Evolutionary conservation across 2,797 vertebrate species (phyloP), one percentile per base, ranked within the genome.

Genomic region (Gymnoscopelus braueri): DNA sequence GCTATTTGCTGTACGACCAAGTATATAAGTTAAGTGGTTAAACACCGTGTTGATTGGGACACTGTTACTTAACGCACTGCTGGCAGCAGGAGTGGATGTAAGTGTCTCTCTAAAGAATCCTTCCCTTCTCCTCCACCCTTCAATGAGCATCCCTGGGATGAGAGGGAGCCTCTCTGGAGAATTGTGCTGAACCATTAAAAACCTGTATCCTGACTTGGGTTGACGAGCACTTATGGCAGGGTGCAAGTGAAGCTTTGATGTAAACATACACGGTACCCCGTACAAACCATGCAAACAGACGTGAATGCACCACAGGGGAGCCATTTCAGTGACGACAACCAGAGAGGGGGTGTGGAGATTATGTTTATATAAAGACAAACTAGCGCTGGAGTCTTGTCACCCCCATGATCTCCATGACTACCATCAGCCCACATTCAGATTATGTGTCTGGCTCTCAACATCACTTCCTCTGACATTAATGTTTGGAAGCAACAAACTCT

Each of bases 151-250:
- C 51, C 19, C 19, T 19, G 19, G 19, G 19, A 19, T 19, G 19
- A 19, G 19, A 19, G 19, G 19, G 19, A 19, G 19, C 19, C 69
- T 53, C 58, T 65, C 69, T 58, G 61, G 62, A 77, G 78, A 61
- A 70, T 65, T 69, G 72, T 75, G 74, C 52, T 77, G 47, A 71
- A 74, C 70, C 71, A 71, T 79, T 73, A 77, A 79, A 79, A 72
- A 60, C 39, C 56, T 64, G 51, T 67, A 67, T 53, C 65, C 49
- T 57, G 54, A 63, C 26, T 8, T 65, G 77, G 77, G 75, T 81
- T 84, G 75, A 83, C 71, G 78, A 79, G 66, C 80, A 75, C 70
- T 89, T 84, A 72, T 72, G 74, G 59, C 57, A 48, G 66, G 60
- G 62, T 5, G 29, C 73, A 44, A 75, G 53, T 54, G 39, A 82